phyloP scores from a whole-genome alignment of 2,888 invertebrate species.

The Pseudococcus longispinus region DNA sequence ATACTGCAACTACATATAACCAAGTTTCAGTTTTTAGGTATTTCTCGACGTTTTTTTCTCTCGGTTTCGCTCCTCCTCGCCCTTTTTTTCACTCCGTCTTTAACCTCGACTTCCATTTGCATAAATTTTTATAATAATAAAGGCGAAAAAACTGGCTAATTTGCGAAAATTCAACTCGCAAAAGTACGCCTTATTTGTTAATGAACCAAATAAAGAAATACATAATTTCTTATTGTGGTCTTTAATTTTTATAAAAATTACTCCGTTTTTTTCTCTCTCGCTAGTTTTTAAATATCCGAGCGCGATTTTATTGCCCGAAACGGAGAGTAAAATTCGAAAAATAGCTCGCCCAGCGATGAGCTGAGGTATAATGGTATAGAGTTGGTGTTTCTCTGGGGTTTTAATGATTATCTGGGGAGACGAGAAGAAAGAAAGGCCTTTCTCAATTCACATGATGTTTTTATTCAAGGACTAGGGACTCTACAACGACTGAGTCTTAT shows the following conservation, averaged over 20 bases:
- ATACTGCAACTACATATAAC: constrained; percentile 32
- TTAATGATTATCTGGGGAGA: no score
- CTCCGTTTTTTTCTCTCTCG: background rate
- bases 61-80: background rate
- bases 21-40: background rate
- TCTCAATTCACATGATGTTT: no score
- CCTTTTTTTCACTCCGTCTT: background rate
- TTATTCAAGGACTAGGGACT: no score
- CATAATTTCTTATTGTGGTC: constrained; percentile 37
- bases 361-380: no score
- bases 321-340: background rate
- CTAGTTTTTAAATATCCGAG: background rate
- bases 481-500: no score
- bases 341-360: background rate
- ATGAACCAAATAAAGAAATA: constrained; percentile 44
- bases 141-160: constrained; percentile 8
- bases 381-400: no score
- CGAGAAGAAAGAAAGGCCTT: no score
- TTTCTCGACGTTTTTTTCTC: background rate
- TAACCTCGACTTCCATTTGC: constrained; percentile 47
- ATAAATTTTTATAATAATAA: constrained; percentile 50
- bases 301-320: background rate
- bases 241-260: constrained; percentile 35
- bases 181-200: constrained; percentile 29
- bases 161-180: constrained; percentile 35